Evolutionary conservation across 1,140 invertebrate species (phyloP), one percentile per base, ranked within the genome.

Genomic region (Phymorhynchus buccinoides): DNA sequence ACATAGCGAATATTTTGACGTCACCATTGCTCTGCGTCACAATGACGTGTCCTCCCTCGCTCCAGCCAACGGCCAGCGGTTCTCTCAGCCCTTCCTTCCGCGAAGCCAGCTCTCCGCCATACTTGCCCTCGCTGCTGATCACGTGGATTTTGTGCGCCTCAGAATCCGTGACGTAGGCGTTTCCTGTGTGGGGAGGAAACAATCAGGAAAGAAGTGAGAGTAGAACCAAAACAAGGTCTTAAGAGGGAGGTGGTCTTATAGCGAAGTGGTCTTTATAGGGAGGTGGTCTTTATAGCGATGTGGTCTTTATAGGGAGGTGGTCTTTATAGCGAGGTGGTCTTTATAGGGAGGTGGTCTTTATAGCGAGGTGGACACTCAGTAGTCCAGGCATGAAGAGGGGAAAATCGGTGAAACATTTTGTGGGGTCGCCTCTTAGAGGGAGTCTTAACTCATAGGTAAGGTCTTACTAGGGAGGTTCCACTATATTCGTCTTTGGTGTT

Each of bases 1-100:
- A 79, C 7, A 56, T 52, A 30, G 22, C 77, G 68, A 75, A 86
- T 4, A 80, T 52, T 78, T 86, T 86, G 56, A 86, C 62, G 41
- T 86, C 85, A 35, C 85, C 85, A 73, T 84, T 86, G 71, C 75
- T 86, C 82, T 44, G 82, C 83, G 35, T 87, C 32, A 44, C 80
- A 14, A 84, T 80, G 9, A 88, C 79, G 80, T 80, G 77, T 7
- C 86, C 87, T 81, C 56, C 52, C 12, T 88, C 88, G 22, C 32
- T 79, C 16, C 48, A 42, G 12, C 44, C 62, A 22, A 77, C 39
- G 12, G 86, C 68, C 66, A 79, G 80, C 0, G 85, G 85, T 30
- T 84, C 85, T 35, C 73, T 48, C 7, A 86, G 48, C 14, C 85
- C 85, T 16, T 86, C 85, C 16, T 80, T 66, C 27, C 75, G 81